Base-by-base conservation (phyloP, 2,113 vertebrate genomes). In the Tachuris rubrigastra region DNA sequence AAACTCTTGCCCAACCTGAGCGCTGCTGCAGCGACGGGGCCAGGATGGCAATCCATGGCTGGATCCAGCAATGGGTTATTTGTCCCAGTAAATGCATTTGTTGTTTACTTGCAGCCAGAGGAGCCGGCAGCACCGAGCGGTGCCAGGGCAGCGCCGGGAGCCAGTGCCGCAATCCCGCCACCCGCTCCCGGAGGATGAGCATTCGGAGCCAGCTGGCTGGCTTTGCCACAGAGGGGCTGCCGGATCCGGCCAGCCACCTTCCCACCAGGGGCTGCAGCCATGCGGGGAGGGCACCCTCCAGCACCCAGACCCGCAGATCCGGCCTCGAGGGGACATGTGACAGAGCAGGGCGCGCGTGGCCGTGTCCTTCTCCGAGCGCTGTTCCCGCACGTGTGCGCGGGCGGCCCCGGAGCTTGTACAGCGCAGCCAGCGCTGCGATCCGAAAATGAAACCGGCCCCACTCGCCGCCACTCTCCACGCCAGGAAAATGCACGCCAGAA, bases 1-100 rank as follows among this genome's bases (percentile, higher is more conserved):
- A 44, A 85, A 53, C 42, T 87, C 67, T 87, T 94, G 90, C 94
- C 88, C 90, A 95, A 93, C 65, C 73, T 20, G 9, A 92, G 69
- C 2, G 6, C 4, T 11, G 6, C 56, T 71, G 91, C 3, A 0
- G 65, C 20, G 2, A 76, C 5, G 0, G 15, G 49, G 65, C 76
- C 14, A 6, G 84, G 80, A 62, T 0, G 5, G 35, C 31, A 87
- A 81, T n/a, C 65, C 8, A 3, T 0, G 8, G 37, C 35, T 55
- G 84, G 56, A 90, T 33, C 66, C 1, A 0, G 56, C 71, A 65
- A 23, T 5, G 50, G 39, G 42, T 67, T 63, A 71, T 71, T 75
- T 75, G 23, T 55, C 62, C 67, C 80, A 65, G 13, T 63, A 79
- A 72, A 88, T 23, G 47, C 39, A 10, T 76, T 73, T 75, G 39